Evolutionary conservation across 2,113 vertebrate species (phyloP).

Genomic region (Trichomycterus rosablanca): DNA sequence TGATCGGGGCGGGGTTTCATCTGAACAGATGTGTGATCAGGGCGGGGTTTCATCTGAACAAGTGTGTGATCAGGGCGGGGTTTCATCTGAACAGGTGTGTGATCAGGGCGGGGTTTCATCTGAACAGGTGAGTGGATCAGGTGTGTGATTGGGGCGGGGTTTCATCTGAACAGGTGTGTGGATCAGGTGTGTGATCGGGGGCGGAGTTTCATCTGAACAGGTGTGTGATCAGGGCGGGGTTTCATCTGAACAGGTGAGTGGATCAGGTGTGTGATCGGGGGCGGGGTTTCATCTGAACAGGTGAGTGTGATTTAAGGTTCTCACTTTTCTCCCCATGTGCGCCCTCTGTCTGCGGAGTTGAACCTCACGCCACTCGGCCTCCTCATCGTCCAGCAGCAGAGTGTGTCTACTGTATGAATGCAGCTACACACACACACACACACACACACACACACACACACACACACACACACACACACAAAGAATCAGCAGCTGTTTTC

Average conservation of each 20-base stretch:
- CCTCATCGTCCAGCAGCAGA: conserved; percentile 79
- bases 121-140: not conserved
- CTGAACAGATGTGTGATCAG: not conserved
- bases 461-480: not conserved
- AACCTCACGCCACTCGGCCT: conserved; percentile 84
- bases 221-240: not conserved
- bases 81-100: not conserved
- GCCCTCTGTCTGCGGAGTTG: conserved; percentile 78
- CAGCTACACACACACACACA: conserved; percentile 63
- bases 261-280: not conserved
- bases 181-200: not conserved
- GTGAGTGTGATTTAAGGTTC: conserved; percentile 18
- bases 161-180: not conserved
- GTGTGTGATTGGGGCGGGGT: not conserved
- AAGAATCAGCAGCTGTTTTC: too few relatives aligned
- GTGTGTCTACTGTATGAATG: conserved; percentile 92
- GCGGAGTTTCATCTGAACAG: not conserved
- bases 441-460: conserved; percentile 19
- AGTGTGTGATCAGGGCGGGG: not conserved
- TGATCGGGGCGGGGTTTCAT: not conserved
- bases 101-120: too few relatives aligned
- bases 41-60: too few relatives aligned
- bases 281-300: not conserved
- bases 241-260: not conserved
- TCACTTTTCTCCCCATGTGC: conserved; percentile 75